Percentiles rank a stretch among this genome's conserved stretches.
phyloP scores from a whole-genome alignment of 2,113 vertebrate genomes.

The Siphamia tubifer region DNA sequence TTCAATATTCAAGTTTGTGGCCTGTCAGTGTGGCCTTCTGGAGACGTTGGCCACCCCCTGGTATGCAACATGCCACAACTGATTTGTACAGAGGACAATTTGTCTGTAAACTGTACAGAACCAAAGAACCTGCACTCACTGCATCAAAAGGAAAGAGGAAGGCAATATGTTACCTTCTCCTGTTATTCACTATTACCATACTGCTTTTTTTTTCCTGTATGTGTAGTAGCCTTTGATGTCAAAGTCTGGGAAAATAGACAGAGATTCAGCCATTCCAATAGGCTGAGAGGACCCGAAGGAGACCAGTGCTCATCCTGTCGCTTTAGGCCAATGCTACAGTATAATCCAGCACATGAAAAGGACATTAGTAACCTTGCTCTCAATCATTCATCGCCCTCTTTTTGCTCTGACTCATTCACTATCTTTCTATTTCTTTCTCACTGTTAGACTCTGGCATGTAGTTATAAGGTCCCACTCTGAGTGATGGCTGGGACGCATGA shows the following conservation, averaged over 20 bases:
- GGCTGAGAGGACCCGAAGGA: constrained; percentile 2
- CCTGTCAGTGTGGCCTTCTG: too few relatives aligned
- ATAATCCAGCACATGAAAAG: constrained; percentile 40
- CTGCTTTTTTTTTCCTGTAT: constrained; percentile 3
- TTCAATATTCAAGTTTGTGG: too few relatives aligned
- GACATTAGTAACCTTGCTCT: constrained; percentile 34
- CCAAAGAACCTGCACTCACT: background rate
- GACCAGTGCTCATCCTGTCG: constrained; percentile 1
- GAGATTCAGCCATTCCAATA: constrained; percentile 11
- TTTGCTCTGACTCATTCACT: background rate
- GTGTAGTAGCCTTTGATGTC: constrained; percentile 33
- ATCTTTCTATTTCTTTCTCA: constrained; percentile 2
- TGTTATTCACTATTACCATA: constrained; percentile 13
- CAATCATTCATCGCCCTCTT: constrained; percentile 22
- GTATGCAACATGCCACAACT: too few relatives aligned
- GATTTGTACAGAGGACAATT: background rate
- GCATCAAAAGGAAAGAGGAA: background rate
- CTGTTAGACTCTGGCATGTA: background rate
- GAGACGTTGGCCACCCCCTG: too few relatives aligned
- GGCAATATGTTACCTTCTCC: background rate
- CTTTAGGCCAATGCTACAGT: constrained; percentile 12
- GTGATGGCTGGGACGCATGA: constrained; percentile 20
- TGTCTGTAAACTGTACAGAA: background rate
- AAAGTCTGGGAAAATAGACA: constrained; percentile 24
- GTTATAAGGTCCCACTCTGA: constrained; percentile 22